Evolutionary conservation across 2,888 invertebrate species (phyloP), one percentile per base, ranked within the genome.

Genomic region (Conchocele bisecta): DNA sequence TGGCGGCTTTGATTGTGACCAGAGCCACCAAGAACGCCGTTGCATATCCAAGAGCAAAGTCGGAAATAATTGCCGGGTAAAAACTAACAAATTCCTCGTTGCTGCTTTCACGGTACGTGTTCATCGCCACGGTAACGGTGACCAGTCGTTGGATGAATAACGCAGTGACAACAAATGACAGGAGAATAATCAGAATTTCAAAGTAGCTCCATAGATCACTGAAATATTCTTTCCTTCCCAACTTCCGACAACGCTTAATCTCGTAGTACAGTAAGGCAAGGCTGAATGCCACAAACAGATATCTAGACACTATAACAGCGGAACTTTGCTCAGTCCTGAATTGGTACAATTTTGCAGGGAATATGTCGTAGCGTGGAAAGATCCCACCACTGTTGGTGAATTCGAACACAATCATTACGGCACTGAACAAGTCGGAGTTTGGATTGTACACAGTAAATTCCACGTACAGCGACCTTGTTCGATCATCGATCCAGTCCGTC

Each of bases 361-460:
- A 79, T 11, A 83, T 72, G 15, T 82, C 64, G 46, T 77, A 60
- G 35, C 31, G 59, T 9, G 82, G 68, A 17, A 73, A 61, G 2
- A 83, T 42, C 20, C 42, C 61, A 6, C 81, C 83, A 26, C 50
- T 59, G n/a, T 57, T 65, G 3, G 76, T 46, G 57, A 76, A 83
- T 53, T 85, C 85, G 39, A 83, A 77, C 22, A 80, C 22, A 24
- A 82, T 56, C 35, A 81, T 64, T 0, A 73, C 68, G 3, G 79
- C 68, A 37, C 69, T 81, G 41, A 83, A 79, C n/a, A 85, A n/a
- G 39, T 85, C 61, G 15, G 66, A 64, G 63, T 78, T 80, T 13
- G 82, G 79, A 57, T 83, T 84, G 57, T 81, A 83, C 3, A 80
- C 37, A 0, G 76, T 78, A 39, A 84, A 83, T 42, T 84, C 84